Percentiles rank a stretch among this genome's conserved stretches.
phyloP scores from a whole-genome alignment of 2,113 vertebrate genomes.

The Microtus oregoni region DNA sequence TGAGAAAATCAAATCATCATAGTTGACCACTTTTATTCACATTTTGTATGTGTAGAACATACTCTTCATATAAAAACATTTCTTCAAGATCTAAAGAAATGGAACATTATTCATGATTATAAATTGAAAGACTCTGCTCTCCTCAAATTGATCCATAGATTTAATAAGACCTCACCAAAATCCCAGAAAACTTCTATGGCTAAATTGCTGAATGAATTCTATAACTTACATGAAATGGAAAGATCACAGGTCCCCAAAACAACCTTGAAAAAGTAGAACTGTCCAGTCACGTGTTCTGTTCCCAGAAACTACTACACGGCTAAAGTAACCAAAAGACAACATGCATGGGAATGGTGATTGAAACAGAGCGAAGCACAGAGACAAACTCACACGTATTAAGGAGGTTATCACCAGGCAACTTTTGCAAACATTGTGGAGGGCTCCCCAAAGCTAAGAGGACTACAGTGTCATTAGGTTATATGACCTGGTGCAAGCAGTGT shows the following conservation, averaged over 20 bases:
- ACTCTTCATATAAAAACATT: neutral
- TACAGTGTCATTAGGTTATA: neutral
- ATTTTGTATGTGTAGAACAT: neutral
- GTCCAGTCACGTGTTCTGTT: neutral
- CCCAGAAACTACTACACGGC: neutral
- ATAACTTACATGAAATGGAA: neutral
- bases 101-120: neutral
- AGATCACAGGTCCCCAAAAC: neutral
- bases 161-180: constrained; percentile 23
- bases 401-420: neutral
- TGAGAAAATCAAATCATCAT: neutral
- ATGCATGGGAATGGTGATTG: neutral
- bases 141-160: neutral
- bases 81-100: constrained; percentile 9
- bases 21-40: neutral
- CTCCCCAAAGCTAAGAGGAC: neutral
- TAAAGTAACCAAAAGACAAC: neutral
- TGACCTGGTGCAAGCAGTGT: neutral
- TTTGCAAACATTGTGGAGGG: neutral
- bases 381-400: neutral
- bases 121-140: neutral
- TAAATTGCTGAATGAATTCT: constrained; percentile 2
- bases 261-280: neutral
- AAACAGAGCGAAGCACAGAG: neutral
- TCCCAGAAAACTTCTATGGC: neutral